phyloP scores from a whole-genome alignment of 1,140 invertebrate genomes.

The Neodiprion virginianus region DNA sequence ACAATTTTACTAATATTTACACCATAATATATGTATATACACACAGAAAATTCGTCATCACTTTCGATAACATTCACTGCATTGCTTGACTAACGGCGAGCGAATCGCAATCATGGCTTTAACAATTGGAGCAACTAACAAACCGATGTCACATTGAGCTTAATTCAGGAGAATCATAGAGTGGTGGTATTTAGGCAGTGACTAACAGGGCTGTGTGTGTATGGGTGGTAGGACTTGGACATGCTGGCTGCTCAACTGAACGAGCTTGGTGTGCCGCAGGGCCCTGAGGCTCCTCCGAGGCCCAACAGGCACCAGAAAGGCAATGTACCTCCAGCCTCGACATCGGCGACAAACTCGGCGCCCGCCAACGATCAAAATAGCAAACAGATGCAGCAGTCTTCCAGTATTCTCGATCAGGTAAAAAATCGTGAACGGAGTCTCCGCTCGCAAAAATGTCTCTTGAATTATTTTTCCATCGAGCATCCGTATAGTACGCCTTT shows the following conservation, averaged over 20 bases:
- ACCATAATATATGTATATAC: too few species aligned
- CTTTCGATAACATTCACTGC: too few species aligned
- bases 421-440: constrained; percentile 23
- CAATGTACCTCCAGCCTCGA: constrained; percentile 33
- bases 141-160: not conserved
- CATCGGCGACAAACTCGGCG: constrained; percentile 44
- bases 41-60: too few species aligned
- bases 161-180: not conserved
- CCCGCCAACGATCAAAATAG: constrained; percentile 55
- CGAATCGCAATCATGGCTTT: not conserved
- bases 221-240: constrained; percentile 83
- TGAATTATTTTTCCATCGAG: too few species aligned
- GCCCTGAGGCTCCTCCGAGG: constrained; percentile 65
- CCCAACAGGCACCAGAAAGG: constrained; percentile 60
- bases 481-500: too few species aligned
- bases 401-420: constrained; percentile 57
- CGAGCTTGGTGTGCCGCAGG: constrained; percentile 80
- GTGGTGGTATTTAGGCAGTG: constrained; percentile 42
- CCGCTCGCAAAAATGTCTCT: too few species aligned
- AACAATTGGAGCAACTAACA: constrained; percentile 1
- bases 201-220: constrained; percentile 54
- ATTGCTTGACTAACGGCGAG: not conserved
- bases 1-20: too few species aligned
- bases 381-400: constrained; percentile 56
- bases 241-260: constrained; percentile 91